Evolutionary conservation across 2,888 invertebrate species (phyloP).

Genomic region (Microctonus hyperodae): DNA sequence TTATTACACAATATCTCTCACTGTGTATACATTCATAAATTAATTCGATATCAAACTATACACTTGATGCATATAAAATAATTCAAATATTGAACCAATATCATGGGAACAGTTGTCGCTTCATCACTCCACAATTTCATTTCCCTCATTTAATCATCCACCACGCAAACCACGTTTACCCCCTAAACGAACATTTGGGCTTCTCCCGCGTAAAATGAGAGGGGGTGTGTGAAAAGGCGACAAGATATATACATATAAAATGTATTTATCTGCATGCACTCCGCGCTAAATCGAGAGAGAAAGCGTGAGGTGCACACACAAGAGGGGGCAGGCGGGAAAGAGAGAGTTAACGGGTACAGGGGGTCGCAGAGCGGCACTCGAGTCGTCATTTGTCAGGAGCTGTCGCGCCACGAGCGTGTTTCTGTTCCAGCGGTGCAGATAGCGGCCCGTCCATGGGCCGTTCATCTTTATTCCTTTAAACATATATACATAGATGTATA

Average conservation of each 20-base stretch:
- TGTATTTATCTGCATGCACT: neutral
- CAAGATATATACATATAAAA: conserved; percentile 11
- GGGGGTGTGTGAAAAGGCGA: conserved; percentile 32
- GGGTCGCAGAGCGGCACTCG: conserved; percentile 55
- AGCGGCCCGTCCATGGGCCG: conserved; percentile 63
- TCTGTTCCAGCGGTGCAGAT: conserved; percentile 62
- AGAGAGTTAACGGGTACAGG: conserved; percentile 45
- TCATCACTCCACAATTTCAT: conserved; percentile 51
- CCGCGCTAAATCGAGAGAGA: conserved; percentile 9
- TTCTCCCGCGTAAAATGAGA: neutral
- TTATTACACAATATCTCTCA: no score
- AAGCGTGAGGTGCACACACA: conserved; percentile 19
- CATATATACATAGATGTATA: conserved; percentile 43
- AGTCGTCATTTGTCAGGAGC: conserved; percentile 64
- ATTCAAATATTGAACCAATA: no score
- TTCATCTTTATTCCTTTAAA: conserved; percentile 63
- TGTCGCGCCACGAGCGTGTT: conserved; percentile 63
- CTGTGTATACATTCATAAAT: no score
- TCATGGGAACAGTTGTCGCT: conserved; percentile 26
- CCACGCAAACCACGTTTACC: conserved; percentile 36
- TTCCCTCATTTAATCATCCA: conserved; percentile 59
- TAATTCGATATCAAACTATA: no score
- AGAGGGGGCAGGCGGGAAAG: conserved; percentile 14
- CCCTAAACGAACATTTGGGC: conserved; percentile 40
- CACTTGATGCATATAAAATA: no score